A percentile compares a stretch with the other conserved stretches of the same genome.
These are phyloP conservation scores for Rhizomys pruinosus DNA, from an alignment of 2,113 vertebrate species.

Conservation along the genomic window DNA sequence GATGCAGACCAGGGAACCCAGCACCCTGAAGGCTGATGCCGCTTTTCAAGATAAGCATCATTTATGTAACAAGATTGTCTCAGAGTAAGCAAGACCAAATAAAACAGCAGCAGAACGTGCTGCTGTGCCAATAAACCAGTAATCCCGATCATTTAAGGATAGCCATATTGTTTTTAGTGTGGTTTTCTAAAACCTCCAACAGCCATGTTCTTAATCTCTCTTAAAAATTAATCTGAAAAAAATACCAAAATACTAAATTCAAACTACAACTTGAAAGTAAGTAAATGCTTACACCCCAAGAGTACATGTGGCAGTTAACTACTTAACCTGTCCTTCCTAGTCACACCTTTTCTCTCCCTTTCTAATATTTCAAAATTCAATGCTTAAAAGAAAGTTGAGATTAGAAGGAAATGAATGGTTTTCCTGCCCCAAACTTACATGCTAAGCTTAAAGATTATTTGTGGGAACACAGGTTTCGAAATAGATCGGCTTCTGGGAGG, in stretches of 20 bases:
- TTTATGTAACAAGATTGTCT: no score
- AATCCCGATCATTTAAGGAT: not conserved
- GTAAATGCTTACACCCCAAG: not conserved
- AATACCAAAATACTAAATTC: not conserved
- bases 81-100: not conserved
- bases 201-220: not conserved
- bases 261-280: not conserved
- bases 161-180: not conserved
- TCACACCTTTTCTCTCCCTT: not conserved
- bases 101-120: not conserved
- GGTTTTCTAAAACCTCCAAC: not conserved
- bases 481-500: not conserved
- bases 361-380: not conserved
- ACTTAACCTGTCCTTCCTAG: not conserved
- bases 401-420: not conserved
- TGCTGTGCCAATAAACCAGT: not conserved
- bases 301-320: not conserved
- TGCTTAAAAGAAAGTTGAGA: not conserved
- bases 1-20: not conserved
- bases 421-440: not conserved
- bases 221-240: not conserved
- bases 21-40: not conserved
- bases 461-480: not conserved
- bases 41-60: no score
- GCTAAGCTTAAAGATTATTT: rapidly evolving